Percentiles rank a stretch among this genome's conserved stretches.
These are phyloP conservation scores for Priocnemis perturbator DNA, from an alignment of 2,888 invertebrate genomes.

Conservation along the genomic window DNA sequence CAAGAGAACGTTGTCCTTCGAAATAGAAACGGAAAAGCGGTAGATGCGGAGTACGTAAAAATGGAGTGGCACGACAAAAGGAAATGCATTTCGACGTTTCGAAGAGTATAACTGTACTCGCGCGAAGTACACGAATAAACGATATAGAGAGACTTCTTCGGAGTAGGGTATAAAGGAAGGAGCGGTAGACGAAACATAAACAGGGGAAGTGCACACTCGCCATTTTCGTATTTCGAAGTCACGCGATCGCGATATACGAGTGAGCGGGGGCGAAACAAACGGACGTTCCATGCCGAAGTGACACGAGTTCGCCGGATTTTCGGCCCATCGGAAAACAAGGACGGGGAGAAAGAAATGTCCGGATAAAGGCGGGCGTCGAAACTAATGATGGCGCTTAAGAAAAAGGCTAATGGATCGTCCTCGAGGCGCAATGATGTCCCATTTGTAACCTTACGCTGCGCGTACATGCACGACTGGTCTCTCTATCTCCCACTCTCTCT, in stretches of 20 bases:
- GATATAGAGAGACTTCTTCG: no score
- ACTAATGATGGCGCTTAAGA: constrained; percentile 55
- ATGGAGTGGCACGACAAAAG: not conserved
- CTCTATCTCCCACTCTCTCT: not conserved
- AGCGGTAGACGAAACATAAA: no score
- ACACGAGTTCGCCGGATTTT: constrained; percentile 24
- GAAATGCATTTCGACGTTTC: no score
- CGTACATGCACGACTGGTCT: constrained; percentile 19
- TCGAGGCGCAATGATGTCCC: constrained; percentile 57
- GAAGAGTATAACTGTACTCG: no score
- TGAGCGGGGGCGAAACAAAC: constrained; percentile 8
- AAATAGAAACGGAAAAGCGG: constrained; percentile 24
- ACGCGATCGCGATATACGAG: not conserved
- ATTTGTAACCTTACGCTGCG: constrained; percentile 62
- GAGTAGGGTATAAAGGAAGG: no score
- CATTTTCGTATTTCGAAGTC: no score
- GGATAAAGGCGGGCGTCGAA: constrained; percentile 50
- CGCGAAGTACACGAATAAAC: no score
- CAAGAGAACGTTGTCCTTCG: constrained; percentile 36
- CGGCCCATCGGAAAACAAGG: constrained; percentile 48
- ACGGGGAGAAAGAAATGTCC: constrained; percentile 35
- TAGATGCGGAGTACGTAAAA: not conserved
- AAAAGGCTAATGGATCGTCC: constrained; percentile 61
- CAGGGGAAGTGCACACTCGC: no score
- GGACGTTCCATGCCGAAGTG: not conserved